A percentile compares a stretch with the other conserved stretches of the same genome.
phyloP scores from a whole-genome alignment of 2,888 invertebrate genomes.

The Parnassius glacialis region DNA sequence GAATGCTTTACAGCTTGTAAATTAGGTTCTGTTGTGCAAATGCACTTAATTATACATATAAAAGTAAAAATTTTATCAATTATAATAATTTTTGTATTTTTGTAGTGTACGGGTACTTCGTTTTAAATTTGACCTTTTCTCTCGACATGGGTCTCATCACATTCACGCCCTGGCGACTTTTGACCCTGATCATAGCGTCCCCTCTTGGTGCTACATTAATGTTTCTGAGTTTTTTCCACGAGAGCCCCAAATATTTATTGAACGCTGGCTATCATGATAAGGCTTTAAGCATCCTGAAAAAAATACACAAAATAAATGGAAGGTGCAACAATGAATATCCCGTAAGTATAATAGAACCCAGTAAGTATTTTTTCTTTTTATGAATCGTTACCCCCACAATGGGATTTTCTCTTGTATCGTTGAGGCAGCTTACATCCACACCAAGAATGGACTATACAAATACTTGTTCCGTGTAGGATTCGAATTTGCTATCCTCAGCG shows the following conservation, averaged over 20 bases:
- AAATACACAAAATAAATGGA: constrained; percentile 80
- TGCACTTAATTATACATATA: too few relatives aligned
- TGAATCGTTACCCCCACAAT: too few relatives aligned
- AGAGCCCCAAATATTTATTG: constrained; percentile 87
- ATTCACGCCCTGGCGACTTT: constrained; percentile 53
- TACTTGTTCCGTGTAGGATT: too few relatives aligned
- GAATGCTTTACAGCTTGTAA: background rate
- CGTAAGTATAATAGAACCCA: constrained; percentile 29
- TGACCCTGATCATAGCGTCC: constrained; percentile 59
- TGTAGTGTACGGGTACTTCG: constrained; percentile 36
- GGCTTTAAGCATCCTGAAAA: constrained; percentile 80
- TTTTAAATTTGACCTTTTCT: constrained; percentile 42
- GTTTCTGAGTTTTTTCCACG: constrained; percentile 80
- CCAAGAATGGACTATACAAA: too few relatives aligned
- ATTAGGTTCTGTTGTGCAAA: too few relatives aligned
- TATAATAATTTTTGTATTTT: background rate
- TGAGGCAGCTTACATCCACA: too few relatives aligned
- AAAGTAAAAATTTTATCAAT: too few relatives aligned
- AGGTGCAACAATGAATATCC: constrained; percentile 35
- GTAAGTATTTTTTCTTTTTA: too few relatives aligned
- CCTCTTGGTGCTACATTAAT: constrained; percentile 81
- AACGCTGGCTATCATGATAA: constrained; percentile 79
- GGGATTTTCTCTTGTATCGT: too few relatives aligned
- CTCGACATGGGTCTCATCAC: constrained; percentile 40
- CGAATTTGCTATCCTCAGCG: too few relatives aligned